Conservation (phyloP, 2,797 vertebrate genomes). For the Zenarchopterus dispar region DNA sequence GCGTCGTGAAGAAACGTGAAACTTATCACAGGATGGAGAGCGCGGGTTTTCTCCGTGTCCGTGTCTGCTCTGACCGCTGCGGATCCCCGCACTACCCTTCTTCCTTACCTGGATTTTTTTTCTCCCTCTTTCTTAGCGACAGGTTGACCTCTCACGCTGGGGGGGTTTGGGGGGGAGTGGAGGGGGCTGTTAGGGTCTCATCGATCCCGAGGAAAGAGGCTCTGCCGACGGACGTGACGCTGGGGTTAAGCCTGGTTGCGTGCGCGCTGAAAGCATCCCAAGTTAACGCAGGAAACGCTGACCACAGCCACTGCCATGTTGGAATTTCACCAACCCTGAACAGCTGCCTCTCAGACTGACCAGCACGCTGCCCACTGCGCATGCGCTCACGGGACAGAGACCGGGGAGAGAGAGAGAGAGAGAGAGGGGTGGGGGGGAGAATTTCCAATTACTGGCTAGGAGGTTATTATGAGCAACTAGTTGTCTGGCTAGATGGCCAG, state of each 20-base stretch:
- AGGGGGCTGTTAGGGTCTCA: slow-evolving; percentile 83
- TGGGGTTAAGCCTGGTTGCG: slow-evolving; percentile 88
- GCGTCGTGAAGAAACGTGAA: not conserved
- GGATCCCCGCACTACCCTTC: slow-evolving; percentile 46
- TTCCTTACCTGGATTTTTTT: slow-evolving; percentile 86
- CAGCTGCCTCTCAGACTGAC: slow-evolving; percentile 94
- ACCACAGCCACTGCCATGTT: slow-evolving; percentile 98
- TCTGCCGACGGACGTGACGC: slow-evolving; percentile 84
- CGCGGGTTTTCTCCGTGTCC: not conserved
- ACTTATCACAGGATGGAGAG: slow-evolving; percentile 48
- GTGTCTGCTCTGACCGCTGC: slow-evolving; percentile 50
- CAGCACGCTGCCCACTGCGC: slow-evolving; percentile 88
- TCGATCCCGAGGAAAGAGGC: slow-evolving; percentile 82
- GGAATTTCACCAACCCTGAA: slow-evolving; percentile 95
- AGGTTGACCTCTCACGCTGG: slow-evolving; percentile 77
- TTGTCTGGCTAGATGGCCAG: slow-evolving; percentile 13
- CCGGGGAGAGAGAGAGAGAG: slow-evolving; percentile 55
- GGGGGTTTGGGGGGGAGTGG: slow-evolving; percentile 45
- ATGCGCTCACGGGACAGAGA: slow-evolving; percentile 81
- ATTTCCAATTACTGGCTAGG: slow-evolving; percentile 54
- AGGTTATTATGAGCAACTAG: slow-evolving; percentile 52
- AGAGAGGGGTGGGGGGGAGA: not conserved
- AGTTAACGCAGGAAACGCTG: slow-evolving; percentile 91
- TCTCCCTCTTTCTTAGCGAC: slow-evolving; percentile 56
- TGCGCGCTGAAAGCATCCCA: slow-evolving; percentile 92